Conservation (phyloP, 1,140 invertebrate genomes). For the Trinorchestia longiramus region DNA sequence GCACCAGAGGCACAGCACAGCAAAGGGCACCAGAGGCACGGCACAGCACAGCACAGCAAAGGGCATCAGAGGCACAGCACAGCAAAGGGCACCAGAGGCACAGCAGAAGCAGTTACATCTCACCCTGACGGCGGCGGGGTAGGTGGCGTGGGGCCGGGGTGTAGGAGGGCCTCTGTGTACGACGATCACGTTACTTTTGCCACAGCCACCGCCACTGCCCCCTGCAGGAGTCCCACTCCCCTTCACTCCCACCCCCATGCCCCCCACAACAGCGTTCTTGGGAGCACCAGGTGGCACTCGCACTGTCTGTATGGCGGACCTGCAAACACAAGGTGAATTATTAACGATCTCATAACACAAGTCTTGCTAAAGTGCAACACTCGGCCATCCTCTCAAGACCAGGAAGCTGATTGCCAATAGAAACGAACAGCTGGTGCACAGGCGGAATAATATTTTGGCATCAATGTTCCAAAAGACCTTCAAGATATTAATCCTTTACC, state of each 20-base stretch:
- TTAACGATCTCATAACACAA: not conserved
- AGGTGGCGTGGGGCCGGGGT: conserved; percentile 9
- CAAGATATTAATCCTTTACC: too few relatives aligned
- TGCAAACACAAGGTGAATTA: not conserved
- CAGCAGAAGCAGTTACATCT: not conserved
- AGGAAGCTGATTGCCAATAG: too few relatives aligned
- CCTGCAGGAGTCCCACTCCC: not conserved
- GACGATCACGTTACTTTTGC: conserved; percentile 40
- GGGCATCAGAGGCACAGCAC: too few relatives aligned
- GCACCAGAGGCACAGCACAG: too few relatives aligned
- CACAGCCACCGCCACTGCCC: not conserved
- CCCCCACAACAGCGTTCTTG: conserved; percentile 1
- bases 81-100: too few relatives aligned
- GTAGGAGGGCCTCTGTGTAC: conserved; percentile 23
- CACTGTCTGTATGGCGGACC: conserved; percentile 34
- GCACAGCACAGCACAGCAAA: too few relatives aligned
- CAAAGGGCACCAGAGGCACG: too few relatives aligned
- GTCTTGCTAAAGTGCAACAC: too few relatives aligned
- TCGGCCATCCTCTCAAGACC: too few relatives aligned
- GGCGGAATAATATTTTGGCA: too few relatives aligned
- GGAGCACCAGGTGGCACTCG: not conserved
- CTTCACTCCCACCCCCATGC: not conserved
- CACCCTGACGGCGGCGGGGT: conserved; percentile 23
- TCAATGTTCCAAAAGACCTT: too few relatives aligned
- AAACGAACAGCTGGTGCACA: too few relatives aligned